These are phyloP conservation scores for Torymus auratus DNA, from an alignment of 2,888 invertebrate genomes.

Conservation along the genomic window DNA sequence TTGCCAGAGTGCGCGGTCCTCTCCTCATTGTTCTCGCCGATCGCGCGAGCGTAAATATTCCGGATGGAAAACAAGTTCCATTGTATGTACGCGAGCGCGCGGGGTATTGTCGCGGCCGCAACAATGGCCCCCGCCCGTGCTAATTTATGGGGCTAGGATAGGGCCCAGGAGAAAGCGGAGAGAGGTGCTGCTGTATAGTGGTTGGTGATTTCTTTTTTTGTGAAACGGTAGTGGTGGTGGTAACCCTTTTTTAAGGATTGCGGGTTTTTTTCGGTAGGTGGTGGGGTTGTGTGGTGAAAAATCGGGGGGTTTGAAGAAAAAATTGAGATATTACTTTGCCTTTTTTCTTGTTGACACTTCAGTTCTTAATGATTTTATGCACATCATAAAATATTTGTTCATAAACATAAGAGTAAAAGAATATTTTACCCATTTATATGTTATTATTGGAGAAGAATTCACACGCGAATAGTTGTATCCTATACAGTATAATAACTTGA, in stretches of 20 bases:
- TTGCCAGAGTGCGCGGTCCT: constrained; percentile 11
- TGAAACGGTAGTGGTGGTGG: background rate
- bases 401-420: no score
- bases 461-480: no score
- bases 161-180: constrained; percentile 46
- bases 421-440: no score
- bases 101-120: constrained; percentile 46
- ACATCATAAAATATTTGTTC: no score
- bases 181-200: background rate
- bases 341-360: no score
- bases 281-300: no score
- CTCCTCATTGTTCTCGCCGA: constrained; percentile 45
- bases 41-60: constrained; percentile 56
- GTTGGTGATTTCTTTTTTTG: background rate
- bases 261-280: background rate
- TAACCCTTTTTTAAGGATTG: background rate
- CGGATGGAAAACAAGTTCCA: constrained; percentile 58
- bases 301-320: no score
- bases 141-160: constrained; percentile 55
- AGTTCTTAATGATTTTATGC: no score
- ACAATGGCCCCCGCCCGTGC: constrained; percentile 55
- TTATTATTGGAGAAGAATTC: no score
- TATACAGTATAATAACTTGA: no score
- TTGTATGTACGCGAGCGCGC: constrained; percentile 43
- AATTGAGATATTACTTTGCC: no score